These are phyloP conservation scores for Sinonovacula constricta DNA, from an alignment of 1,140 invertebrate genomes.

Conservation along the genomic window DNA sequence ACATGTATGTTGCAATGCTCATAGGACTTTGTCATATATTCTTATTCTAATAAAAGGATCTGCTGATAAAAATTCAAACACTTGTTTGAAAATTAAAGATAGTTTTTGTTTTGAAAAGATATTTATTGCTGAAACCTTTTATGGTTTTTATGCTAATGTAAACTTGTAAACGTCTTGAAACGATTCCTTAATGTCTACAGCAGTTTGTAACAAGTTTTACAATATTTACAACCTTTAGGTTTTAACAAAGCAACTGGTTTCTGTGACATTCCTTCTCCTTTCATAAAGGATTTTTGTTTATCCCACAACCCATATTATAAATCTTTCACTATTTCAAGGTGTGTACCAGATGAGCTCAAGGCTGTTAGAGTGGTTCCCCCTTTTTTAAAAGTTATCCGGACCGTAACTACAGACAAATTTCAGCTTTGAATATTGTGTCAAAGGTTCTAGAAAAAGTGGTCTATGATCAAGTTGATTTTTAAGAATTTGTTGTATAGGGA, in stretches of 20 bases:
- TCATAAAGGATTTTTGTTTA: constrained; percentile 20
- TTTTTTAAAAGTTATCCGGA: no score
- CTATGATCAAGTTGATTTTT: background rate
- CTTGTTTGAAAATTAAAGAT: constrained; percentile 19
- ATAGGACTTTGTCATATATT: no score
- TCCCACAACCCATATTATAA: constrained; percentile 23
- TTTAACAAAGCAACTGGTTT: constrained; percentile 27
- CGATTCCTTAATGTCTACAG: constrained; percentile 9
- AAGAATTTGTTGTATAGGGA: background rate
- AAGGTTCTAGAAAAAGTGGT: no score
- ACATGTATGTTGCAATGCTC: no score
- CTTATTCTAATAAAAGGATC: constrained; percentile 32
- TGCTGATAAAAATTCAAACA: constrained; percentile 9
- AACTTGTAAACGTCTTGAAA: constrained; percentile 31
- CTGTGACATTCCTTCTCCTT: constrained; percentile 23
- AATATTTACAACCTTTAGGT: constrained; percentile 26
- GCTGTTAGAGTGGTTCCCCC: no score
- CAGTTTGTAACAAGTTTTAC: constrained; percentile 2
- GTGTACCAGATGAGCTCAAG: constrained; percentile 2
- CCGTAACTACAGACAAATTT: background rate
- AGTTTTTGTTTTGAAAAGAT: constrained; percentile 28
- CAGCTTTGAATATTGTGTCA: no score
- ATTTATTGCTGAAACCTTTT: constrained; percentile 26
- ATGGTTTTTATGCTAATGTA: constrained; percentile 19
- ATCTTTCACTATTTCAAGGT: constrained; percentile 18